Base-by-base conservation (phyloP, 2,113 vertebrate genomes). In the Artemisiospiza belli region DNA sequence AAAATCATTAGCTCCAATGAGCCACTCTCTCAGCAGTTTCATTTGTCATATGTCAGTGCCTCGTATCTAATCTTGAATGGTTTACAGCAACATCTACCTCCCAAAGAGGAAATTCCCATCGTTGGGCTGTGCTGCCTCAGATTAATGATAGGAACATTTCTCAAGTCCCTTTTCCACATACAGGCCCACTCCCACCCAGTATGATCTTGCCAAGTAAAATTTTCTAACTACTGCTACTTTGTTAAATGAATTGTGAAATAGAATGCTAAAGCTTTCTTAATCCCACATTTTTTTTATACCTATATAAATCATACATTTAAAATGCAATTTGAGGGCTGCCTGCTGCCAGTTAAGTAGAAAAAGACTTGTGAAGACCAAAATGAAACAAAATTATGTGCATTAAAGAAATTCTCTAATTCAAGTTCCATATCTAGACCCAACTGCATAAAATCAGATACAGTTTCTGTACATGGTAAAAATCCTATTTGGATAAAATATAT, bases 21-120 rank as follows among this genome's bases (percentile, higher is more conserved):
- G 84, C 94, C 57, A 10, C 47, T 68, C 77, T 92, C 70, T 91
- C 90, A 25, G 74, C 84, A 74, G 88, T 91, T 96, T 89, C 94
- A 96, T 98, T 97, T 97, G 94, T 98, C 97, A 95, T 69, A 88
- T 95, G 96, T 97, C 96, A 57, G 17, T 55, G 66, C 82, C 55
- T 64, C 15, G 0, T 44, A 76, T 96, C 96, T 94, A 90, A 89
- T 73, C 81, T 84, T 39, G 22, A 85, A 76, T 25, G 76, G 61
- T 82, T 93, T 90, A 88, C 87, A 83, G 83, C 78, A 88, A 86
- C 72, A 90, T 58, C 75, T 94, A 55, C 85, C 84, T 94, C 92
- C 92, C 85, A 95, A 43, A 43, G 88, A 95, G 80, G 66, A 94
- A 92, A 90, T 96, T 95, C 89, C 90, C 96, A 95, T 92, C 31